Percentiles rank a stretch among this genome's conserved stretches.
Conservation (phyloP, 1,140 invertebrate species). For the Zaprionus nigranus region DNA sequence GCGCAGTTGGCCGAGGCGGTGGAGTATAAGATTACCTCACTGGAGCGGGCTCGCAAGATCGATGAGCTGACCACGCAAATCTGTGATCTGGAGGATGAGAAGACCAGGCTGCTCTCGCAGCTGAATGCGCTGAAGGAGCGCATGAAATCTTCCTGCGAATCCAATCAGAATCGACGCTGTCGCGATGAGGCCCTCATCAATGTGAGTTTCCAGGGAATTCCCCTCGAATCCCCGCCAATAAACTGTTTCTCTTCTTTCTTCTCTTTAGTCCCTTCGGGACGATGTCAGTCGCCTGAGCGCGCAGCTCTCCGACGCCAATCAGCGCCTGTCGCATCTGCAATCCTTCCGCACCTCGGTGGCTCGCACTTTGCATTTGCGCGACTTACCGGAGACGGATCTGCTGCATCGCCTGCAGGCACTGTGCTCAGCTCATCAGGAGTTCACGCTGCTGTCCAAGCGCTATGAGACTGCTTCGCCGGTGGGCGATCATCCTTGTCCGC, state of each 20-base stretch:
- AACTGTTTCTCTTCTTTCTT: not conserved
- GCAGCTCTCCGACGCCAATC: conserved; percentile 88
- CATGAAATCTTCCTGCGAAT: conserved; percentile 75
- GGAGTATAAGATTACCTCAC: conserved; percentile 93
- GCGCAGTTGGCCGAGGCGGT: conserved; percentile 91
- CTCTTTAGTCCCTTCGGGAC: conserved; percentile 87
- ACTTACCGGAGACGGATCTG: conserved; percentile 80
- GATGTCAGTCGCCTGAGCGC: conserved; percentile 90
- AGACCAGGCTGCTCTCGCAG: conserved; percentile 71
- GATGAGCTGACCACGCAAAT: conserved; percentile 89
- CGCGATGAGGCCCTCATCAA: conserved; percentile 88
- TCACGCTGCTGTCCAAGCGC: conserved; percentile 87
- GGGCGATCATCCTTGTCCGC: conserved; percentile 80
- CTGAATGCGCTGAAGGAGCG: conserved; percentile 74
- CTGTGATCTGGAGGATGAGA: conserved; percentile 81
- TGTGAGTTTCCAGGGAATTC: conserved; percentile 83
- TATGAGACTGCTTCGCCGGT: conserved; percentile 85
- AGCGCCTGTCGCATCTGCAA: conserved; percentile 90
- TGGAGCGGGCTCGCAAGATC: conserved; percentile 92
- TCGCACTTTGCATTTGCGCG: conserved; percentile 86
- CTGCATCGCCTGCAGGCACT: conserved; percentile 82
- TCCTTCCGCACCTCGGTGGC: conserved; percentile 89
- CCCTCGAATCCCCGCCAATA: not conserved
- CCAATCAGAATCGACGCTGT: conserved; percentile 78
- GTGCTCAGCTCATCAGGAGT: conserved; percentile 87